phyloP scores from a whole-genome alignment of 2,888 invertebrate species.

The Athripsodes cinereus region DNA sequence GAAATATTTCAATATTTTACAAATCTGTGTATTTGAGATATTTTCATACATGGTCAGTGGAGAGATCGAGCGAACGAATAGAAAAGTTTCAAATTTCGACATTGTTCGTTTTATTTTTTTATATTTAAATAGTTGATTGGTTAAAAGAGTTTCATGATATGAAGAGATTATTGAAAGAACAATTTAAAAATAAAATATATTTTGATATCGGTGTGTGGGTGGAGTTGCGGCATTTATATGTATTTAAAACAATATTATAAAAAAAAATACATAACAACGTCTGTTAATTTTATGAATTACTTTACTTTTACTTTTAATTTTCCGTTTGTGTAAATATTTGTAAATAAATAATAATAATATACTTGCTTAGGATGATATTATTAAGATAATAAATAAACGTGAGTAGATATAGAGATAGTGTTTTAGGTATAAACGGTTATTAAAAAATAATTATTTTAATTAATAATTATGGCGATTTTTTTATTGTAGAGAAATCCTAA shows the following conservation, averaged over 20 bases:
- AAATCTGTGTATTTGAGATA: too few relatives aligned
- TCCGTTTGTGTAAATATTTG: slow-evolving; percentile 2
- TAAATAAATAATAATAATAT: neutral
- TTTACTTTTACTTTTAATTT: neutral
- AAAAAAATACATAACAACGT: neutral
- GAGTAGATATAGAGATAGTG: neutral
- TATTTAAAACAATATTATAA: neutral
- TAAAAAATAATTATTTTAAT: neutral
- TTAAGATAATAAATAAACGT: neutral
- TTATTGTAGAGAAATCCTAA: slow-evolving; percentile 25
- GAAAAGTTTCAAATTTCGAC: too few relatives aligned
- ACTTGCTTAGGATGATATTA: neutral
- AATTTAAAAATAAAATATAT: too few relatives aligned
- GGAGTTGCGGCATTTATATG: neutral
- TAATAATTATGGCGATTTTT: too few relatives aligned
- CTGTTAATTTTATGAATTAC: too few relatives aligned
- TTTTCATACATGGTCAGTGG: neutral
- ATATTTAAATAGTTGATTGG: too few relatives aligned
- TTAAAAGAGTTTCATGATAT: too few relatives aligned
- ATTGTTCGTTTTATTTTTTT: too few relatives aligned
- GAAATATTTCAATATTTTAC: too few relatives aligned
- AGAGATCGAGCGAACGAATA: neutral
- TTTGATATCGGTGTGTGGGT: too few relatives aligned
- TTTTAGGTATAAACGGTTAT: neutral
- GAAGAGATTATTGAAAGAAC: too few relatives aligned